Evolutionary conservation across 2,113 vertebrate genomes (phyloP), one percentile per base, ranked within the genome.

Genomic region (Cervus canadensis): DNA sequence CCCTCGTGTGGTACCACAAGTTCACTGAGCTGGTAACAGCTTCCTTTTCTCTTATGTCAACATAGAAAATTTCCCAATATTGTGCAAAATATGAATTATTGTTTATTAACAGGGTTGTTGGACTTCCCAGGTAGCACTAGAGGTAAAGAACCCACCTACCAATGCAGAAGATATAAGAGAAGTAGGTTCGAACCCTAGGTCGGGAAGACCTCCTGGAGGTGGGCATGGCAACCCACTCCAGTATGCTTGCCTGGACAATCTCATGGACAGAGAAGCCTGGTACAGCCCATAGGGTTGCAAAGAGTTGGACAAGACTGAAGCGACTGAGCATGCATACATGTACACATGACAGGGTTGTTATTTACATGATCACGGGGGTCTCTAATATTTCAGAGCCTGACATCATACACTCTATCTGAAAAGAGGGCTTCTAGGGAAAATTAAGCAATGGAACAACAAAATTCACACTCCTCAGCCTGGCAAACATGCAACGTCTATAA

Each of bases 361-460:
- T 62, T 67, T 54, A 17, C 56, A 19, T 7, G 6, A 40, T 5
- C 76, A 21, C 0, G 30, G 94, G 52, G 4, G 30, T 26, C n/a
- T 7, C 26, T 8, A 36, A 3, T 2, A 23, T 23, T 25, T 64
- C 59, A 64, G 33, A 64, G 54, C 43, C 56, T 40, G 48, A 1
- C 10, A 62, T 6, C 56, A 5, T 1, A 45, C 11, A 12, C 33
- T 3, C 0, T 0, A 1, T 45, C 57, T 56, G 1, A 14, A 50
- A 23, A 30, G 92, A 40, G 84, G 10, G 50, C 1, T 7, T 6
- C 59, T 11, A 11, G 4, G 12, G 36, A 33, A 62, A 25, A 36
- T 36, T 12, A 50, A 50, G 33, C 40, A 4, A 25, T 0, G 21
- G 30, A 4, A 52, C 3, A 25, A 52, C 2, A 14, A 57, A 21